These are phyloP conservation scores for Petrocephalus schoutedeni DNA, from an alignment of 2,797 vertebrate species.

Conservation along the genomic window DNA sequence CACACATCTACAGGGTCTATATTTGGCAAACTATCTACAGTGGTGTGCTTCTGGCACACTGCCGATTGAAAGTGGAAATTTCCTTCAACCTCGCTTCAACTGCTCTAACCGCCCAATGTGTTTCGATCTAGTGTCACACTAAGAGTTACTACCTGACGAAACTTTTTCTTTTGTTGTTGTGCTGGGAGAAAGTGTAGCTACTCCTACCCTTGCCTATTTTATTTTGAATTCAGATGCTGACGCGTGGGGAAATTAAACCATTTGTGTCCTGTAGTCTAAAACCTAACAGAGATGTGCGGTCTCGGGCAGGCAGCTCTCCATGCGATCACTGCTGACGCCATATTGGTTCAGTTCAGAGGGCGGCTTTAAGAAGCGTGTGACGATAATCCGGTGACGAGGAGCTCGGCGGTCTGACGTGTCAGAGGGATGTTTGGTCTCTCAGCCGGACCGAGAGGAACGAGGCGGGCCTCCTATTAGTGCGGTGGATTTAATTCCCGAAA, in stretches of 20 bases:
- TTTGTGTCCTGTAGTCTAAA: neutral
- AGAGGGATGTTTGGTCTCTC: neutral
- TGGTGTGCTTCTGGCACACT: neutral
- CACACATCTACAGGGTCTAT: neutral
- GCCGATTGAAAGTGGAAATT: neutral
- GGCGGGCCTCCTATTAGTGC: neutral
- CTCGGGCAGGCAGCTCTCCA: neutral
- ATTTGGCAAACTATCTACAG: neutral
- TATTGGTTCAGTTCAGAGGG: neutral
- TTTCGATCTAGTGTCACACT: too few relatives aligned
- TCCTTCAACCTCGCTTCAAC: neutral
- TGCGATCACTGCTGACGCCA: neutral
- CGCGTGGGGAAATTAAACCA: neutral
- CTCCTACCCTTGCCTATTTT: neutral
- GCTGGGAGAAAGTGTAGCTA: neutral
- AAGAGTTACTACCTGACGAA: neutral
- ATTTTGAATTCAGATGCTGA: neutral
- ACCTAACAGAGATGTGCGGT: neutral
- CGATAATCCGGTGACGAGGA: neutral
- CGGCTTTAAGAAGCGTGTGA: neutral
- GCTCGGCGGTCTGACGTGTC: neutral
- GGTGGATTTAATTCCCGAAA: neutral
- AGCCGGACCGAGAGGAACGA: neutral
- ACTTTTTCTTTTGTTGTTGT: neutral
- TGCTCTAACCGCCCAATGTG: neutral